Evolutionary conservation across 2,797 vertebrate species (phyloP).

Genomic region (Takifugu ocellatus): DNA sequence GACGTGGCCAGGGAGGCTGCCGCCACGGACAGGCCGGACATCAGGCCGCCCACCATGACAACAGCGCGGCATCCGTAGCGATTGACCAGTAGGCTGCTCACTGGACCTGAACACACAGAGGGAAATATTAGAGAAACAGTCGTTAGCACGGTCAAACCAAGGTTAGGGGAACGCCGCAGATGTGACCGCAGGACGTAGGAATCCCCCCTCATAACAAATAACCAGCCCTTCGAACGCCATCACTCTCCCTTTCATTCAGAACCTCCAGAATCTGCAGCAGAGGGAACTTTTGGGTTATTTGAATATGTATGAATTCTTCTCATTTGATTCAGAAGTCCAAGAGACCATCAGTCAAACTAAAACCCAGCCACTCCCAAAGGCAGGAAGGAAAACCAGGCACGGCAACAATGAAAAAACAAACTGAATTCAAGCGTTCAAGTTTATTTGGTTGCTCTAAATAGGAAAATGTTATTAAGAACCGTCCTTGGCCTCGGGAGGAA

Average conservation of each 20-base stretch:
- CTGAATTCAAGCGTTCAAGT: too few relatives aligned
- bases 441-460: too few relatives aligned
- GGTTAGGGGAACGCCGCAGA: slow-evolving; percentile 28
- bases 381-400: too few relatives aligned
- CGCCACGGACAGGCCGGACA: slow-evolving; percentile 78
- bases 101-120: slow-evolving; percentile 65
- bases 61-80: slow-evolving; percentile 80
- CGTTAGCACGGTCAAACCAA: slow-evolving; percentile 18
- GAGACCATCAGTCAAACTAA: slow-evolving; percentile 46
- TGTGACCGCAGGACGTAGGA: slow-evolving; percentile 8
- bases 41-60: slow-evolving; percentile 79
- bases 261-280: slow-evolving; percentile 32
- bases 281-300: slow-evolving; percentile 24
- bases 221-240: slow-evolving; percentile 66
- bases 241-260: slow-evolving; percentile 50
- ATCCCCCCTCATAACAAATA: slow-evolving; percentile 56
- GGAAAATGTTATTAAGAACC: too few relatives aligned
- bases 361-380: too few relatives aligned
- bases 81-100: slow-evolving; percentile 80
- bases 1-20: slow-evolving; percentile 78
- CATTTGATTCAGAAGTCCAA: slow-evolving; percentile 25
- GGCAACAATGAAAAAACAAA: too few relatives aligned
- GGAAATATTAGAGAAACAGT: neutral
- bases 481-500: too few relatives aligned
- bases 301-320: slow-evolving; percentile 25